Conservation (phyloP, 2,888 invertebrate genomes). For the Drosophila prolongata region DNA sequence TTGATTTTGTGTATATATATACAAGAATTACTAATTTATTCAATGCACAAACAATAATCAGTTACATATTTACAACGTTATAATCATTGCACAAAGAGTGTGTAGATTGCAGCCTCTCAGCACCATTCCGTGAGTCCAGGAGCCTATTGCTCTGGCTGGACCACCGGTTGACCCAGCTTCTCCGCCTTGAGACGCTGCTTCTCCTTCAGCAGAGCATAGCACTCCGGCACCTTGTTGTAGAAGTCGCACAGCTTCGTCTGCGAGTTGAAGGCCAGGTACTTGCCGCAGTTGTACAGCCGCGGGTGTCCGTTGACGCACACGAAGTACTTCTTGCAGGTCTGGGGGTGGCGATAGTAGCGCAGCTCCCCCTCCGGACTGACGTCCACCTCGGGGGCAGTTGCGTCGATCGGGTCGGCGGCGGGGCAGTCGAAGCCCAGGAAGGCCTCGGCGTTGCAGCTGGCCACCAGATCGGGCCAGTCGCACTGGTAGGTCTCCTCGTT, state of each 20-base stretch:
- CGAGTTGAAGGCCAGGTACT: conserved; percentile 91
- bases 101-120: conserved; percentile 54
- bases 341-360: conserved; percentile 85
- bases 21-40: conserved; percentile 42
- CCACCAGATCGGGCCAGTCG: conserved; percentile 94
- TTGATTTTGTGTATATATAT: conserved; percentile 15
- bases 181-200: conserved; percentile 65
- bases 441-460: conserved; percentile 92
- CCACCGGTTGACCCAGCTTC: conserved; percentile 37
- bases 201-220: conserved; percentile 81
- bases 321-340: conserved; percentile 92
- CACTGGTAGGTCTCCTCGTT: conserved; percentile 90
- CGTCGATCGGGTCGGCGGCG: conserved; percentile 76
- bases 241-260: conserved; percentile 89
- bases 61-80: conserved; percentile 39
- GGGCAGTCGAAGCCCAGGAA: conserved; percentile 91
- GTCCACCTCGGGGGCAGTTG: conserved; percentile 79
- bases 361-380: conserved; percentile 80
- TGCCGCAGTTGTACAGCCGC: conserved; percentile 90
- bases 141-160: conserved; percentile 18
- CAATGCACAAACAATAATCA: conserved; percentile 18
- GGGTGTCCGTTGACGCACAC: conserved; percentile 91
- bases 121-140: neutral
- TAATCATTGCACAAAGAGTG: conserved; percentile 26
- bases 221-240: conserved; percentile 81